These are phyloP conservation scores for Rhorus exstirpatorius DNA, from an alignment of 2,888 invertebrate species.

Conservation along the genomic window DNA sequence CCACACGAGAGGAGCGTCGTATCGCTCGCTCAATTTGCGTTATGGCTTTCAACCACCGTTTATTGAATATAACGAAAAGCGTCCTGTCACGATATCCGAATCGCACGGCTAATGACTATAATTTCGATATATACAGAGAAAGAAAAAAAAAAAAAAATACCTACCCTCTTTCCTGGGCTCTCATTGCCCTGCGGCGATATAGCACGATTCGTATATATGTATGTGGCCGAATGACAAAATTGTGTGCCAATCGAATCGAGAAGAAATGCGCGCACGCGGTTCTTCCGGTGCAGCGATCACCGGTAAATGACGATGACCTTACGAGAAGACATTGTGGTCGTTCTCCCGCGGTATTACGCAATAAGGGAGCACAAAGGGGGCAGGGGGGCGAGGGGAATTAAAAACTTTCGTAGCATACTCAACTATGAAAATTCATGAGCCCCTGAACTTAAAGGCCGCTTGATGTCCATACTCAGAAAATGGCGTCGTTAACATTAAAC, in stretches of 20 bases:
- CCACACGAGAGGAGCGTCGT: background rate
- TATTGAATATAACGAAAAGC: background rate
- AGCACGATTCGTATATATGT: too few relatives aligned
- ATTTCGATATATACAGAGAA: background rate
- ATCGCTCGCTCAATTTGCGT: background rate
- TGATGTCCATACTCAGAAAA: conserved; percentile 84
- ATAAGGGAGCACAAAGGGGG: background rate
- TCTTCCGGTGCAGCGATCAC: too few relatives aligned
- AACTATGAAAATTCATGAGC: conserved; percentile 84
- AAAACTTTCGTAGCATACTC: conserved; percentile 33
- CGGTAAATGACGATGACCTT: too few relatives aligned
- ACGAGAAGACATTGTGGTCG: background rate
- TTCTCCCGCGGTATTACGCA: background rate
- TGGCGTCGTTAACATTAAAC: conserved; percentile 85
- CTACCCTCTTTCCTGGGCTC: background rate
- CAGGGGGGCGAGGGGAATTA: conserved; percentile 3
- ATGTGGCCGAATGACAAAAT: background rate
- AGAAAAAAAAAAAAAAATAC: background rate
- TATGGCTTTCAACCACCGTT: background rate
- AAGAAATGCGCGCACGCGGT: too few relatives aligned
- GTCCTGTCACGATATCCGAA: background rate
- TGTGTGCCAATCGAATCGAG: background rate
- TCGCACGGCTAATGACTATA: background rate
- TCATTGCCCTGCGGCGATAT: too few relatives aligned
- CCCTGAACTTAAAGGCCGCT: conserved; percentile 78